phyloP scores from a whole-genome alignment of 2,888 invertebrate species.

The Cheilosia scutellata region DNA sequence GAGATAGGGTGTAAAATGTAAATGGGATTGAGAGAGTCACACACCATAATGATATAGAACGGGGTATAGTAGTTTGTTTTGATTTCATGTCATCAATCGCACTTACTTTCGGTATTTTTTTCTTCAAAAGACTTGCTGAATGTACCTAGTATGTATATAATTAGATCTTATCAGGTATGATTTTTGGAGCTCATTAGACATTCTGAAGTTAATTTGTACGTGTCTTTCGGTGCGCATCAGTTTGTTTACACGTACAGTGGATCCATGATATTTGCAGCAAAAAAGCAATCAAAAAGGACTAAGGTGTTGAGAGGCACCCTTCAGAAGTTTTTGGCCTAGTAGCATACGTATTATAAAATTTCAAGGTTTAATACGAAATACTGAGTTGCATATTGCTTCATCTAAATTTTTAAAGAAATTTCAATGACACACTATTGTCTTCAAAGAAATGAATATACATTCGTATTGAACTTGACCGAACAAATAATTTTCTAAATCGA shows the following conservation, averaged over 20 bases:
- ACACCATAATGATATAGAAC: no score
- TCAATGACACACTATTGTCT: neutral
- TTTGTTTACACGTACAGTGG: conserved; percentile 9
- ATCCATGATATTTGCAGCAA: conserved; percentile 3
- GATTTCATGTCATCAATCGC: conserved; percentile 41
- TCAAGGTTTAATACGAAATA: neutral
- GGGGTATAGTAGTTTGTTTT: conserved; percentile 19
- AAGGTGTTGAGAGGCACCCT: conserved; percentile 7
- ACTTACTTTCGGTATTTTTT: conserved; percentile 28
- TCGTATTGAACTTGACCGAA: no score
- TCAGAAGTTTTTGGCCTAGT: conserved; percentile 8
- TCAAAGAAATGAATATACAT: no score
- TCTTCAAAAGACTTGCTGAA: conserved; percentile 9
- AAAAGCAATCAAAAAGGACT: neutral
- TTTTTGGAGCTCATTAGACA: conserved; percentile 25
- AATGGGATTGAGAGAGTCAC: no score
- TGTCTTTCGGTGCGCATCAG: conserved; percentile 6
- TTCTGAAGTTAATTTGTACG: conserved; percentile 26
- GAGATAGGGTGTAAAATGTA: no score
- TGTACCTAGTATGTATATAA: conserved; percentile 30
- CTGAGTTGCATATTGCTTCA: neutral
- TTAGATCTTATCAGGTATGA: conserved; percentile 30
- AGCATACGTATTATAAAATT: neutral
- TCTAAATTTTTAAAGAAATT: neutral
- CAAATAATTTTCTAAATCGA: no score